Conservation (phyloP, 1,140 invertebrate species). For the Camponotus floridanus region DNA sequence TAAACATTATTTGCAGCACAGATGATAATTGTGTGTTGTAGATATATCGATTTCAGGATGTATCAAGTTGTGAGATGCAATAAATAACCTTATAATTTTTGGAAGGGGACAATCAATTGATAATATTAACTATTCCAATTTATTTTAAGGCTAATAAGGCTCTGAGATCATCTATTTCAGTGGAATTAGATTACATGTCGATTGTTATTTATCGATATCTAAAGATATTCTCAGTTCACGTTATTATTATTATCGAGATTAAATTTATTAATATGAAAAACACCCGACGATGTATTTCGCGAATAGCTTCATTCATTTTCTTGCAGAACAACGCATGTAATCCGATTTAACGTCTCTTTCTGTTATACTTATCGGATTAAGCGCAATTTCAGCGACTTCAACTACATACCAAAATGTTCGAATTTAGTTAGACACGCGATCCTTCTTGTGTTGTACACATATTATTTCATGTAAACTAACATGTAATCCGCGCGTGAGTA, state of each 20-base stretch:
- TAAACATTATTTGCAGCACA: conserved; percentile 61
- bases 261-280: background rate
- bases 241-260: background rate
- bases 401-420: conserved; percentile 26
- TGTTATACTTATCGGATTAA: conserved; percentile 35
- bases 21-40: conserved; percentile 24
- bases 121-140: too few species aligned
- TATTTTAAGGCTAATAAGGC: too few species aligned
- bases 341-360: conserved; percentile 43
- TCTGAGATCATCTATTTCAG: background rate
- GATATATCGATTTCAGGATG: conserved; percentile 68
- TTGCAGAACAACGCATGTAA: background rate
- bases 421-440: conserved; percentile 56
- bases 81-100: background rate
- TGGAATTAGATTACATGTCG: background rate
- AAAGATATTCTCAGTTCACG: background rate
- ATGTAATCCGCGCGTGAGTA: conserved; percentile 35
- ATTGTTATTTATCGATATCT: background rate
- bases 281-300: too few species aligned
- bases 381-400: conserved; percentile 18
- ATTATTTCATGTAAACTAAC: conserved; percentile 54
- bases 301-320: conserved; percentile 34
- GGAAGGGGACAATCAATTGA: background rate
- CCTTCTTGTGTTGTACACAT: conserved; percentile 42
- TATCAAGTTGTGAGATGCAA: background rate